phyloP scores from a whole-genome alignment of 1,140 invertebrate species.

The Manduca sexta region DNA sequence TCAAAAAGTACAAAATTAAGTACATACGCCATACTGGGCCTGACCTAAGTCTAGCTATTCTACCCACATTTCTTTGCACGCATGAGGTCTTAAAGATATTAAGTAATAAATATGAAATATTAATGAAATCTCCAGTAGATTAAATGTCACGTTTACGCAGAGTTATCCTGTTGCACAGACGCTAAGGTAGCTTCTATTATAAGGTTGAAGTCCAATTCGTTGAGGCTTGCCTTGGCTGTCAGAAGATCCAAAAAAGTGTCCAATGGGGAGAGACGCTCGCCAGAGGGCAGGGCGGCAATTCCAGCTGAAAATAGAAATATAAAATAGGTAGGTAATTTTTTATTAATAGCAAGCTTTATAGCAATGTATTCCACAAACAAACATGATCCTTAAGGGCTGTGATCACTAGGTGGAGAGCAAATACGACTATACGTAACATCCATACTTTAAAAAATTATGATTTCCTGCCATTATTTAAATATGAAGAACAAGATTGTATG shows the following conservation, averaged over 20 bases:
- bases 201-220: slow-evolving; percentile 86
- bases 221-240: slow-evolving; percentile 88
- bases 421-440: too few relatives aligned
- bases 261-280: slow-evolving; percentile 83
- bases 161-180: slow-evolving; percentile 38
- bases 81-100: neutral
- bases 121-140: neutral
- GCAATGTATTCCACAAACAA: too few relatives aligned
- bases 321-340: slow-evolving; percentile 1
- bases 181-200: slow-evolving; percentile 85
- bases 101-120: neutral
- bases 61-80: neutral
- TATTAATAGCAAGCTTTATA: too few relatives aligned
- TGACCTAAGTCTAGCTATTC: neutral
- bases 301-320: slow-evolving; percentile 59
- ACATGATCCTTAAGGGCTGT: too few relatives aligned
- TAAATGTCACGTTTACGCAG: slow-evolving; percentile 7
- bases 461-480: too few relatives aligned
- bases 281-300: slow-evolving; percentile 80
- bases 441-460: too few relatives aligned
- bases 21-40: neutral
- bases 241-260: slow-evolving; percentile 89
- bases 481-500: too few relatives aligned
- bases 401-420: too few relatives aligned
- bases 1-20: too few relatives aligned